Evolutionary conservation across 2,113 vertebrate genomes (phyloP).

Genomic region (Eudyptes chrysolophus): DNA sequence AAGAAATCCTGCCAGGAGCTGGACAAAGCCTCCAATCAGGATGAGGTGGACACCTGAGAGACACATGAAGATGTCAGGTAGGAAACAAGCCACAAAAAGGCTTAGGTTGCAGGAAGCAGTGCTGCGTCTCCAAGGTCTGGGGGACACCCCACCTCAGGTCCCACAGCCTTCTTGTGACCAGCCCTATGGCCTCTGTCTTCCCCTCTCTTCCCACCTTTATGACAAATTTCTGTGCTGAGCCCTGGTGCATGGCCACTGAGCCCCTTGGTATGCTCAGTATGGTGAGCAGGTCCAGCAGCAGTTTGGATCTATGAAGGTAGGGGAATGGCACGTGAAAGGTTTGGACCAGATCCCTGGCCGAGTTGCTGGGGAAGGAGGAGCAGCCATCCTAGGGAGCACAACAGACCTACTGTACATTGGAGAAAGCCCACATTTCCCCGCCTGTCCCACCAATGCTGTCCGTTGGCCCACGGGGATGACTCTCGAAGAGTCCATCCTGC

Average conservation of each 20-base stretch:
- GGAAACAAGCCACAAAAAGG: background rate
- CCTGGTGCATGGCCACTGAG: rapidly evolving
- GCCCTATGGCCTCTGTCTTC: background rate
- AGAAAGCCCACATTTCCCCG: background rate
- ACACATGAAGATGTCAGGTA: background rate
- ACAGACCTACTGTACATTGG: background rate
- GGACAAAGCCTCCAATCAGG: slow-evolving; percentile 84
- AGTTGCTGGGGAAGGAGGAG: background rate
- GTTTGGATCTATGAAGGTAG: background rate
- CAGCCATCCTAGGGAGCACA: background rate
- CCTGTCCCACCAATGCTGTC: background rate
- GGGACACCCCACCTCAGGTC: rapidly evolving
- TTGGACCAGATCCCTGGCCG: background rate
- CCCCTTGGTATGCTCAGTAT: rapidly evolving
- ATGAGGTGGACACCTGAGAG: slow-evolving; percentile 85
- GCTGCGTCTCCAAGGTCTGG: background rate
- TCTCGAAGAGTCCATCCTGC: background rate
- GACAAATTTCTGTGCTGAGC: background rate
- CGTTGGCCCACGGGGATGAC: background rate
- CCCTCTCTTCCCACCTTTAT: background rate
- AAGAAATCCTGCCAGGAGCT: slow-evolving; percentile 84
- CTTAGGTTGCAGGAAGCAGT: background rate
- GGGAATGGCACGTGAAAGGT: background rate
- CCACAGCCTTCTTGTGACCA: background rate
- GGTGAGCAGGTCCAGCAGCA: background rate